Evolutionary conservation across 2,888 invertebrate genomes (phyloP).

Genomic region (Pollenia angustigena): DNA sequence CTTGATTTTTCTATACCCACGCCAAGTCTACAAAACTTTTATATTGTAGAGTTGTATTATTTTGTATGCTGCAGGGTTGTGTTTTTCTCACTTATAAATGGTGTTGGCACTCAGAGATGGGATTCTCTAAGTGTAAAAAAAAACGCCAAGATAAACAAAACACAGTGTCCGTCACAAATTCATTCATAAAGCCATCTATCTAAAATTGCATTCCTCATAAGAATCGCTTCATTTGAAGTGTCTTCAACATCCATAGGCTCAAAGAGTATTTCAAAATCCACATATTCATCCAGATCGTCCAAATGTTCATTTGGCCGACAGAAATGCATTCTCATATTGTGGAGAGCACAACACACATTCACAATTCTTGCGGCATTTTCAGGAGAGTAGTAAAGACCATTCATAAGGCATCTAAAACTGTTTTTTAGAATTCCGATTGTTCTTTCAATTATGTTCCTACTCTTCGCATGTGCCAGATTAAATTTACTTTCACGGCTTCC

Average conservation of each 20-base stretch:
- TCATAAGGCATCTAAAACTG: slow-evolving; percentile 15
- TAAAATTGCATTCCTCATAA: slow-evolving; percentile 19
- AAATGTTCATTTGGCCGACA: slow-evolving; percentile 20
- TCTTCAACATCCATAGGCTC: background rate
- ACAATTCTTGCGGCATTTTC: background rate
- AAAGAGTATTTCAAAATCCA: background rate
- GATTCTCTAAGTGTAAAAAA: no score
- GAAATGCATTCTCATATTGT: slow-evolving; percentile 28
- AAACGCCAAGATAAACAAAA: no score
- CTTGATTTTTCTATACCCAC: no score
- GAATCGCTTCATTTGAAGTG: slow-evolving; percentile 12
- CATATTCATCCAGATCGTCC: slow-evolving; percentile 20
- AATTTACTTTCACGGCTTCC: background rate
- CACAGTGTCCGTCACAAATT: no score
- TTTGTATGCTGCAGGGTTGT: no score
- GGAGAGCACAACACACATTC: slow-evolving; percentile 7
- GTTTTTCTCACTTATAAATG: no score
- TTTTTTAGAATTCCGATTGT: slow-evolving; percentile 16
- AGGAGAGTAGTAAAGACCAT: slow-evolving; percentile 3
- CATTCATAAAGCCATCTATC: no score
- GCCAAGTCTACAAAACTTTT: no score
- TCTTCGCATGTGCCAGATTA: slow-evolving; percentile 4
- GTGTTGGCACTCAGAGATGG: no score
- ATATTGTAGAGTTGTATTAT: no score
- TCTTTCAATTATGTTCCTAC: background rate